Conservation (phyloP, 2,888 invertebrate genomes). For the Byasa hedistus region DNA sequence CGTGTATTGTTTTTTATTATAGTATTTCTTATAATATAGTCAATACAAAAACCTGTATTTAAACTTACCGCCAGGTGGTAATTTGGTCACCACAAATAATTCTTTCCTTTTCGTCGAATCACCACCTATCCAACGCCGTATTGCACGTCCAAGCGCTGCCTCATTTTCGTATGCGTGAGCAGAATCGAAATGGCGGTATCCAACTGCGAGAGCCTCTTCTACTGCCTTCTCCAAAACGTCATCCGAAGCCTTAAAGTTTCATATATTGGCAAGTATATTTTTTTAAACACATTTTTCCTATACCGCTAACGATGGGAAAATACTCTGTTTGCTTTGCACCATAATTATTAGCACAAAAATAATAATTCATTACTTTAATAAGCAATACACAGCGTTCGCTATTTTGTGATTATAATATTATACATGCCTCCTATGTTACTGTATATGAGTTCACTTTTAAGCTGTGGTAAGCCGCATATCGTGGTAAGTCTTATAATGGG, state of each 20-base stretch:
- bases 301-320: too few relatives aligned
- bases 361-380: too few relatives aligned
- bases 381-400: too few relatives aligned
- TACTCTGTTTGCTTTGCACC: too few relatives aligned
- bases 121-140: slow-evolving; percentile 84
- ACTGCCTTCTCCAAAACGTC: slow-evolving; percentile 84
- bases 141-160: slow-evolving; percentile 84
- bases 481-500: too few relatives aligned
- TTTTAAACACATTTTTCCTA: neutral
- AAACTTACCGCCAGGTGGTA: slow-evolving; percentile 82
- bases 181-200: slow-evolving; percentile 91
- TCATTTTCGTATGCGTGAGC: slow-evolving; percentile 90
- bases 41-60: neutral
- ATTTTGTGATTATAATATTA: too few relatives aligned
- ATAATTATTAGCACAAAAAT: too few relatives aligned
- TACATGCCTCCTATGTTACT: too few relatives aligned
- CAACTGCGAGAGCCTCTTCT: slow-evolving; percentile 84
- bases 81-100: slow-evolving; percentile 91
- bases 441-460: too few relatives aligned
- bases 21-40: neutral
- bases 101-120: slow-evolving; percentile 87
- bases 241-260: slow-evolving; percentile 68
- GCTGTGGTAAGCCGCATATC: too few relatives aligned
- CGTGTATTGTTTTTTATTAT: neutral
- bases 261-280: neutral